Conservation (phyloP, 2,888 invertebrate genomes). For the Pharmacophagus antenor region DNA sequence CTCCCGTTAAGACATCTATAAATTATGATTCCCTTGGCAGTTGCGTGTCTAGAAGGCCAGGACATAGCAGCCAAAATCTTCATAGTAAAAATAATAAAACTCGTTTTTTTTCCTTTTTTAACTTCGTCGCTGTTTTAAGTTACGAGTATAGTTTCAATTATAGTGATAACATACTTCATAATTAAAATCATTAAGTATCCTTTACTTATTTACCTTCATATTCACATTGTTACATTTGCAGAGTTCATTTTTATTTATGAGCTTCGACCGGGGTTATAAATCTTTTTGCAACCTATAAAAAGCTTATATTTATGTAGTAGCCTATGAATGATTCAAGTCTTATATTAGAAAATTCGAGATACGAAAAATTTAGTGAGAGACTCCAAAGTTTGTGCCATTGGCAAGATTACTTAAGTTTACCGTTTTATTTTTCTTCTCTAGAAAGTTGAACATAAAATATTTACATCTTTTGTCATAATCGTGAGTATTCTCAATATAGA, state of each 20-base stretch:
- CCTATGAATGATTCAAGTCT: constrained; percentile 57
- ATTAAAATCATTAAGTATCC: background rate
- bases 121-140: too few species aligned
- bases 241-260: constrained; percentile 30
- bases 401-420: constrained; percentile 29
- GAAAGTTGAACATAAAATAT: background rate
- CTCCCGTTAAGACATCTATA: background rate
- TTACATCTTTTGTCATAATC: too few species aligned
- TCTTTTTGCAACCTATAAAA: constrained; percentile 37
- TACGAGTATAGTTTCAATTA: too few species aligned
- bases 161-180: background rate
- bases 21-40: background rate
- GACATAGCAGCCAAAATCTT: too few species aligned
- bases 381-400: constrained; percentile 46
- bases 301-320: constrained; percentile 37
- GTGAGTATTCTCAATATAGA: too few species aligned
- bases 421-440: background rate
- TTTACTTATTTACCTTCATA: background rate
- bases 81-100: too few species aligned
- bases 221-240: background rate
- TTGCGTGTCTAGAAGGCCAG: too few species aligned
- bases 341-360: constrained; percentile 51
- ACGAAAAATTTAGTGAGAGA: constrained; percentile 44
- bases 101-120: too few species aligned
- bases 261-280: constrained; percentile 33